Base-by-base conservation (phyloP, 2,113 vertebrate species). In the Xiphorhynchus elegans region DNA sequence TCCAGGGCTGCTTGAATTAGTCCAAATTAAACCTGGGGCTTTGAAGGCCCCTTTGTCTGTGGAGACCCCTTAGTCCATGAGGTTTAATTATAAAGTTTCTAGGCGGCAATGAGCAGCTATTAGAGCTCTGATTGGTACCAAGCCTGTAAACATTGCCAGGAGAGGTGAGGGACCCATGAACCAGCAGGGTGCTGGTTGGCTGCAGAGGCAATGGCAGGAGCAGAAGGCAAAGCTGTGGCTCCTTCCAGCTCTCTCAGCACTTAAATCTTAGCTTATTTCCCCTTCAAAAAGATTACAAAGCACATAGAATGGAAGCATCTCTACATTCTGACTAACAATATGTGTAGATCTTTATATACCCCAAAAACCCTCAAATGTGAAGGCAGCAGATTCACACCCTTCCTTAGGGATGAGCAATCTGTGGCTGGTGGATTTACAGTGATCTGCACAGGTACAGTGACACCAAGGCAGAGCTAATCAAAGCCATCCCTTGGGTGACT, bases 231-330 rank as follows among this genome's bases (percentile, higher is more conserved):
- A 64, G 62, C 47, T 1, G 20, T 12, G 63, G 6, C 35, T 82
- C 40, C 18, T 40, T 49, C 37, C 64, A 53, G 52, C 35, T 52
- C 24, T 26, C 16, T 6, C 2, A 1, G 67, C 8, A 4, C 21
- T 80, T 31, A 44, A 50, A 21, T 46, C 76, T 46, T 56, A 9
- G 28, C 20, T 20, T 8, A 24, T 53, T 55, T 79, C 40, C 19
- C 46, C 52, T 72, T 26, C 0, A 31, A 39, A 21, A 76, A 79
- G 26, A 56, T 89, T 17, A 13, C 31, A 31, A 67, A 50, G n/a
- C 20, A 14, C 3, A 1, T 0, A 40, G 31, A 23, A 19, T 4
- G 19, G 59, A 58, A 44, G n/a, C 1, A 7, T 13, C 55, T 58
- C 40, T 3, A 3, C 25, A 1, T 78, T 63, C 46, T 73, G 47